Evolutionary conservation across 2,797 vertebrate genomes (phyloP).

Genomic region (Molossus molossus): DNA sequence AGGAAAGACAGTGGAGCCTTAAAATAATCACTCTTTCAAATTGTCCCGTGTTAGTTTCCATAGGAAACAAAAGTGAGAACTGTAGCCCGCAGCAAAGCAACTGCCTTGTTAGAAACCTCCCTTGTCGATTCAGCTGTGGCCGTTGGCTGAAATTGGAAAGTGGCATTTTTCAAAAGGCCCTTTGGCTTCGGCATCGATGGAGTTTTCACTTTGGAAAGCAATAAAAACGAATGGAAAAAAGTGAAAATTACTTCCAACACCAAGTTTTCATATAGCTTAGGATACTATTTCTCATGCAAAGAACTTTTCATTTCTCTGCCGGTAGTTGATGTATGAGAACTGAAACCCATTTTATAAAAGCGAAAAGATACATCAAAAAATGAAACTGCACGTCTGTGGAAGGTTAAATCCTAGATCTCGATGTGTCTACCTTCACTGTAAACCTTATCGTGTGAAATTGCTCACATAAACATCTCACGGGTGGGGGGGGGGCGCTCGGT

Average conservation of each 20-base stretch:
- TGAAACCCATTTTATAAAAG: constrained; percentile 75
- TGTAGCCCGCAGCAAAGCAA: constrained; percentile 86
- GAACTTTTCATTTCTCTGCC: constrained; percentile 80
- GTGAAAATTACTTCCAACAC: constrained; percentile 78
- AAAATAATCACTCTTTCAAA: constrained; percentile 90
- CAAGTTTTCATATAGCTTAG: constrained; percentile 72
- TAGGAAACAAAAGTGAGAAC: constrained; percentile 88
- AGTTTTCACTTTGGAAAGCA: constrained; percentile 83
- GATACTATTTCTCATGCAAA: constrained; percentile 78
- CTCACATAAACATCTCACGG: constrained; percentile 44
- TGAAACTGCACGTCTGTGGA: constrained; percentile 63
- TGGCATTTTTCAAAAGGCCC: constrained; percentile 80
- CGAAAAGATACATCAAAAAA: constrained; percentile 67
- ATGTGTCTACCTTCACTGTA: not conserved
- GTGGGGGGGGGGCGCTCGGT: not conserved
- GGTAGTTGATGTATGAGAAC: constrained; percentile 72
- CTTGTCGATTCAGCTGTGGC: constrained; percentile 88
- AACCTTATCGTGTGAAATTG: constrained; percentile 12
- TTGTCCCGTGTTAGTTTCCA: constrained; percentile 89
- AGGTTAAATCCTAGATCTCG: constrained; percentile 49
- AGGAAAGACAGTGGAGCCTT: constrained; percentile 88
- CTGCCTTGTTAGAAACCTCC: constrained; percentile 88
- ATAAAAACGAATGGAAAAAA: constrained; percentile 78
- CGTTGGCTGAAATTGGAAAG: constrained; percentile 83
- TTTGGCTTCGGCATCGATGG: constrained; percentile 78